phyloP scores from a whole-genome alignment of 2,888 invertebrate species.

The Epinotia nisella region DNA sequence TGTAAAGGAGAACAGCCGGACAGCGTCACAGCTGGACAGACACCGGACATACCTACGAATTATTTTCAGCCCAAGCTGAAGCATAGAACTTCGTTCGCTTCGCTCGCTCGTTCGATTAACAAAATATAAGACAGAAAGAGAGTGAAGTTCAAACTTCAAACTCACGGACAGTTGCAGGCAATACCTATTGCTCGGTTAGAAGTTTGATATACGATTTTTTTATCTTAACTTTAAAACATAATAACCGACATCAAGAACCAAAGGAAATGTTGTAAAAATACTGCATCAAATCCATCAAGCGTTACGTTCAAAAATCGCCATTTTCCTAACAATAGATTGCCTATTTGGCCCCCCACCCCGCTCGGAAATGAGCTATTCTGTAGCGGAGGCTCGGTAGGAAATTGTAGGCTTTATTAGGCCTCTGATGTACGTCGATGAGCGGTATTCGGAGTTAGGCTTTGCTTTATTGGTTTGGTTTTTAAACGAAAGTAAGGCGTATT shows the following conservation, averaged over 20 bases:
- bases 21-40: too few species aligned
- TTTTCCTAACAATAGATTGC: slow-evolving; percentile 56
- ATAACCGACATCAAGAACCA: background rate
- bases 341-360: slow-evolving; percentile 52
- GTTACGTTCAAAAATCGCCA: slow-evolving; percentile 49
- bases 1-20: too few species aligned
- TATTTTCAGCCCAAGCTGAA: too few species aligned
- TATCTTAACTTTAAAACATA: too few species aligned
- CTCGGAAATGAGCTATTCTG: slow-evolving; percentile 62
- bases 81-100: too few species aligned
- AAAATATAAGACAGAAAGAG: too few species aligned
- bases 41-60: too few species aligned
- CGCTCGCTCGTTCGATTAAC: too few species aligned
- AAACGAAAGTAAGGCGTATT: background rate
- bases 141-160: too few species aligned
- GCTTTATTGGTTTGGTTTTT: slow-evolving; percentile 14
- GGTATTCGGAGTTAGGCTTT: slow-evolving; percentile 21
- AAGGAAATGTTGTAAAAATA: background rate
- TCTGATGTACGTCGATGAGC: slow-evolving; percentile 39
- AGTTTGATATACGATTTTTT: too few species aligned
- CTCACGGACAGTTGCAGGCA: too few species aligned
- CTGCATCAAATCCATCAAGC: background rate
- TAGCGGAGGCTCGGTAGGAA: slow-evolving; percentile 53
- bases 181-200: too few species aligned
- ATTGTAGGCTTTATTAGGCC: slow-evolving; percentile 55